These are phyloP conservation scores for Drosophila infuscata DNA, from an alignment of 2,888 invertebrate species.

Conservation along the genomic window DNA sequence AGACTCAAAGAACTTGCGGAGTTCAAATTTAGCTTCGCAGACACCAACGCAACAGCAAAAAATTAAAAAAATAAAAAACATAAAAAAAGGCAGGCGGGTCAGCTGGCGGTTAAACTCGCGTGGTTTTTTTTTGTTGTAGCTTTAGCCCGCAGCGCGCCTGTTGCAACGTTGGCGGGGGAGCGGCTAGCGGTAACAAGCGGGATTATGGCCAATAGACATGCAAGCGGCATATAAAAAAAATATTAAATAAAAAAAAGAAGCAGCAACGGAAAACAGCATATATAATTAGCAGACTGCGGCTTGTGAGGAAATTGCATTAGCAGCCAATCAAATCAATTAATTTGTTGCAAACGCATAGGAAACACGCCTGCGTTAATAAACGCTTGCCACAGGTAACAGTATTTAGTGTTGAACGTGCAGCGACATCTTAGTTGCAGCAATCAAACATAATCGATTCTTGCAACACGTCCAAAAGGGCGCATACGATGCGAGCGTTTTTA, in stretches of 20 bases:
- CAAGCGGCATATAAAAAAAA: conserved; percentile 43
- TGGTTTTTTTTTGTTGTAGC: conserved; percentile 31
- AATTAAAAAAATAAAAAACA: background rate
- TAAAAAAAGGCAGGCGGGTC: conserved; percentile 34
- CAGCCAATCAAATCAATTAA: conserved; percentile 72
- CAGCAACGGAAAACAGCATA: conserved; percentile 27
- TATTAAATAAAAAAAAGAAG: background rate
- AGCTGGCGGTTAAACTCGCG: conserved; percentile 58
- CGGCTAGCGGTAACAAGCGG: conserved; percentile 3
- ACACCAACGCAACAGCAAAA: conserved; percentile 37
- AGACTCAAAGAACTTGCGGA: conserved; percentile 22
- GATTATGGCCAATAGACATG: conserved; percentile 65
- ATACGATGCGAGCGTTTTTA: background rate
- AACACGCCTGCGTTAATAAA: conserved; percentile 10
- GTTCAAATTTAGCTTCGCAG: conserved; percentile 34
- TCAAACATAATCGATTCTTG: background rate
- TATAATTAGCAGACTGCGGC: conserved; percentile 65
- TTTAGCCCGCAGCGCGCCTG: conserved; percentile 48
- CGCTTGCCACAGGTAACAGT: background rate
- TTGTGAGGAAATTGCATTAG: conserved; percentile 74
- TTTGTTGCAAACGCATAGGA: conserved; percentile 30
- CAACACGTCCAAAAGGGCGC: background rate
- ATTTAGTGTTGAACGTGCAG: background rate
- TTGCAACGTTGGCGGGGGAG: conserved; percentile 7
- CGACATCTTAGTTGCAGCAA: background rate